These are phyloP conservation scores for Zalophus californianus DNA, from an alignment of 2,797 vertebrate species.

Conservation along the genomic window DNA sequence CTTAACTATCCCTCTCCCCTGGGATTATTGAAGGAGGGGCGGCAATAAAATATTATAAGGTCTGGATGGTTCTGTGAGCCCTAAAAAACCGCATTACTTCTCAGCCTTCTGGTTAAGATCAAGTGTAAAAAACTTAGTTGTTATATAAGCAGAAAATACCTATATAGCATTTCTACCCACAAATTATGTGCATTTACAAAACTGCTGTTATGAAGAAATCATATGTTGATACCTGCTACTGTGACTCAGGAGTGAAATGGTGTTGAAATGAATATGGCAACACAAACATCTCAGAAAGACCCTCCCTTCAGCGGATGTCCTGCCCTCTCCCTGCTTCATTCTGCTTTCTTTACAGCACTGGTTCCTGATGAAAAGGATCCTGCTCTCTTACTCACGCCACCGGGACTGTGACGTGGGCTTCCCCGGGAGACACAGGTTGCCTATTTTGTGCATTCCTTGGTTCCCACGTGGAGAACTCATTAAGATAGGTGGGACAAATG, in stretches of 20 bases:
- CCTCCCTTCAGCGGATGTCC: not conserved
- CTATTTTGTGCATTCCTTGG: not conserved
- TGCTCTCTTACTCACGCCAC: not conserved
- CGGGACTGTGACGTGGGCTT: accelerated
- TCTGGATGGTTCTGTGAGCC: not conserved
- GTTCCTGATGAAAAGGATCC: not conserved
- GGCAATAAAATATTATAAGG: not conserved
- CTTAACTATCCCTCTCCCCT: not conserved
- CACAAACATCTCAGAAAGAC: not conserved
- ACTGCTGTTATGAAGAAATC: not conserved
- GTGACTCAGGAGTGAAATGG: not conserved
- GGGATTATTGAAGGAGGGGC: not conserved
- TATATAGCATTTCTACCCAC: not conserved
- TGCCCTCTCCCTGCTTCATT: accelerated
- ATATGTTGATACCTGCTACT: not conserved
- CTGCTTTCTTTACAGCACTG: not conserved
- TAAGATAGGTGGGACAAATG: not conserved
- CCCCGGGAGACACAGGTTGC: not conserved
- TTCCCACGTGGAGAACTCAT: not conserved
- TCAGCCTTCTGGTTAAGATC: not conserved
- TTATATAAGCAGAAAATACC: not conserved
- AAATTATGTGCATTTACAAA: not conserved
- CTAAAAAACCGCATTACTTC: not conserved
- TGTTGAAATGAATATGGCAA: not conserved
- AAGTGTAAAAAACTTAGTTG: not conserved